Evolutionary conservation across 92 coral and sea anemone genomes (phyloP).

Genomic region (Palythoa caribaeorum): DNA sequence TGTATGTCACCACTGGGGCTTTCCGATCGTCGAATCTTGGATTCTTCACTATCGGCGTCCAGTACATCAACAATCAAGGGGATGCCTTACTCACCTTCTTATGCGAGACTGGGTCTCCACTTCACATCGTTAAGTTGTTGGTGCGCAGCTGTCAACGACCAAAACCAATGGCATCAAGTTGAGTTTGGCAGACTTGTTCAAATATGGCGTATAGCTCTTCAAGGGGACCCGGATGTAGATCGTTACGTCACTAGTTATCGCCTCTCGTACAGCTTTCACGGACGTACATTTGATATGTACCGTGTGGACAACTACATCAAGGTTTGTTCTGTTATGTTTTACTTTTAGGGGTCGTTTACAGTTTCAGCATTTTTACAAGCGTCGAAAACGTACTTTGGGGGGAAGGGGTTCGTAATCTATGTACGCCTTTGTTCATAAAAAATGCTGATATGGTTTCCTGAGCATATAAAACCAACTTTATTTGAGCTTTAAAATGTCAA

Average conservation of each 20-base stretch:
- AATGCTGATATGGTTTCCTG: too few relatives aligned
- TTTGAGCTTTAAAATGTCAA: too few relatives aligned
- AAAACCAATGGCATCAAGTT: constrained; percentile 18
- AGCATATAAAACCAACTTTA: too few relatives aligned
- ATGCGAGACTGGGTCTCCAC: constrained; percentile 5
- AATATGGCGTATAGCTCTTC: background rate
- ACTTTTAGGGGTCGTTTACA: too few relatives aligned
- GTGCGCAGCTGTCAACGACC: background rate
- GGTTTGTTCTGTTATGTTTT: too few relatives aligned
- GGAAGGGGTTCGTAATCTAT: too few relatives aligned
- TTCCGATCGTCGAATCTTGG: background rate
- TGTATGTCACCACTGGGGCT: constrained; percentile 15
- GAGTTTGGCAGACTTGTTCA: constrained; percentile 24
- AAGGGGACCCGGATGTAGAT: background rate
- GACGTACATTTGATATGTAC: background rate
- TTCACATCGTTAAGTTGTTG: background rate
- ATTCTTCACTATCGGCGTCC: background rate
- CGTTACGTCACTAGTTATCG: constrained; percentile 6
- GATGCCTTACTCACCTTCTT: background rate
- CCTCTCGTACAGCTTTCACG: background rate
- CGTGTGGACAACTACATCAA: background rate
- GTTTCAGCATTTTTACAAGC: too few relatives aligned
- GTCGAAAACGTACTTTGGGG: too few relatives aligned
- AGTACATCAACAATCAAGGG: background rate
- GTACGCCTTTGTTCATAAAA: too few relatives aligned